Evolutionary conservation across 1,140 invertebrate species (phyloP).

Genomic region (Brachionus plicatilis): DNA sequence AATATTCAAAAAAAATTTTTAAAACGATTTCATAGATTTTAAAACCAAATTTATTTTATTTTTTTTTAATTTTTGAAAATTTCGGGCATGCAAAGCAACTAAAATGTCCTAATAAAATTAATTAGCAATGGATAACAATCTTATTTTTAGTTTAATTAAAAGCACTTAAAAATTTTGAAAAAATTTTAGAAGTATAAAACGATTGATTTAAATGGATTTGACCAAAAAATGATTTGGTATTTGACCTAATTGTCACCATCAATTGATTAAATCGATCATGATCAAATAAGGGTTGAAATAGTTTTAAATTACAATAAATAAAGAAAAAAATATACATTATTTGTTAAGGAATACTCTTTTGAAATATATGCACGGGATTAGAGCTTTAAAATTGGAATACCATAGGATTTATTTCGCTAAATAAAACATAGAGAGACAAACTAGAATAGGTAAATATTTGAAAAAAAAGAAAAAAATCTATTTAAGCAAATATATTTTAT

Average conservation of each 20-base stretch:
- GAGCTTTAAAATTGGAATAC: background rate
- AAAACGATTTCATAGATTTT: no score
- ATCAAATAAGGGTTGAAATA: background rate
- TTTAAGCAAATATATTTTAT: background rate
- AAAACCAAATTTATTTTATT: no score
- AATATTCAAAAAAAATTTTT: no score
- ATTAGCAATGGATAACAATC: no score
- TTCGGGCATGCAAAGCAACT: no score
- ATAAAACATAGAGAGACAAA: background rate
- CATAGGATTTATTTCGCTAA: background rate
- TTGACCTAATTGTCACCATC: background rate
- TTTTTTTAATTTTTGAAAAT: no score
- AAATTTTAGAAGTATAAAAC: background rate
- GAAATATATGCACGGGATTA: background rate
- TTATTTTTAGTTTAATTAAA: background rate
- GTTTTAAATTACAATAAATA: background rate
- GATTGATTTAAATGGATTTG: background rate
- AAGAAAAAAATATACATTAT: background rate
- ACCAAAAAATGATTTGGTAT: background rate
- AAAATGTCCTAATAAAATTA: no score
- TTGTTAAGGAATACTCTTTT: background rate
- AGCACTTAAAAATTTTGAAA: background rate
- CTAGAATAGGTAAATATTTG: slow-evolving; percentile 1
- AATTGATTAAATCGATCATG: background rate
- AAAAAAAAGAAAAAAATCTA: background rate